These are phyloP conservation scores for Saccostrea glomerata DNA, from an alignment of 1,140 invertebrate species.

Conservation along the genomic window DNA sequence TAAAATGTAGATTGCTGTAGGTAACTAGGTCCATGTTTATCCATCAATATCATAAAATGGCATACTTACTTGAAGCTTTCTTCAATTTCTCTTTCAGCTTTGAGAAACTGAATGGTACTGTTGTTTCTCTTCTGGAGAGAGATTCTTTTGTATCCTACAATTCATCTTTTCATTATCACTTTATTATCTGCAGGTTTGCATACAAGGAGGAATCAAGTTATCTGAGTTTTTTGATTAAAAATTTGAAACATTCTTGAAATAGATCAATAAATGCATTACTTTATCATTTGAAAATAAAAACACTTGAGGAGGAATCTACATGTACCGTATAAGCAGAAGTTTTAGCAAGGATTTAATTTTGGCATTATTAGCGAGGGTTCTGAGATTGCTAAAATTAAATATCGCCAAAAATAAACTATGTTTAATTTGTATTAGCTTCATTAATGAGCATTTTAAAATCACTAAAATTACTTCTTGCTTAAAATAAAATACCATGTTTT, in stretches of 20 bases:
- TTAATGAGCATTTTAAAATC: too few species aligned
- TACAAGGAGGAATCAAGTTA: background rate
- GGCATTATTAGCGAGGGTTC: too few species aligned
- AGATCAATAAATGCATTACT: background rate
- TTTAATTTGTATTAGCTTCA: too few species aligned
- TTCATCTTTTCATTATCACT: background rate
- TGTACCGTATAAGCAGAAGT: too few species aligned
- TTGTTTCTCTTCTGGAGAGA: slow-evolving; percentile 17
- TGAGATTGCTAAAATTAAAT: too few species aligned
- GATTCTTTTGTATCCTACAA: slow-evolving; percentile 46
- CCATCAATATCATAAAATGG: background rate
- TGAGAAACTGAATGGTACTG: slow-evolving; percentile 28
- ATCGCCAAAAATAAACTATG: too few species aligned
- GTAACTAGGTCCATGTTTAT: background rate
- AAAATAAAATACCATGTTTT: too few species aligned
- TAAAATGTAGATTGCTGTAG: background rate
- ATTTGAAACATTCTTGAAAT: background rate
- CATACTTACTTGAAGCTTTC: background rate
- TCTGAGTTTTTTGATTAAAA: background rate
- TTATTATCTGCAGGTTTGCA: background rate
- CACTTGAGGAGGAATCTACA: too few species aligned
- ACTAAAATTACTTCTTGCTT: too few species aligned
- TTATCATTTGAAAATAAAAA: background rate
- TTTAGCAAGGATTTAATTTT: too few species aligned
- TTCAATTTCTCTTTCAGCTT: slow-evolving; percentile 5